Percentiles rank a stretch among this genome's conserved stretches.
These are phyloP conservation scores for Polymixis flavicincta DNA, from an alignment of 2,888 invertebrate species.

Conservation along the genomic window DNA sequence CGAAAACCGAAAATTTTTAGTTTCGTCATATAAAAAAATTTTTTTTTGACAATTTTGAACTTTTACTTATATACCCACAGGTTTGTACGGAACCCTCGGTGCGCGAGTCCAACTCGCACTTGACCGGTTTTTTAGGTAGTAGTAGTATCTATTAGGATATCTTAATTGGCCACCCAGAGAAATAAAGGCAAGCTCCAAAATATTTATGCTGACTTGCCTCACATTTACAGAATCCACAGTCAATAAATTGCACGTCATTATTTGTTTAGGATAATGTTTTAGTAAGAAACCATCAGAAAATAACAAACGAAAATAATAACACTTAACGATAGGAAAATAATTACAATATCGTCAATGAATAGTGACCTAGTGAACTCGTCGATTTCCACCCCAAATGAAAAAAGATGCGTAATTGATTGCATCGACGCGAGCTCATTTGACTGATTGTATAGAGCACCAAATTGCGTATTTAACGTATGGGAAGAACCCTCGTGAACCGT, in stretches of 20 bases:
- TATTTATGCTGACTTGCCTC: slow-evolving; percentile 27
- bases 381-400: slow-evolving; percentile 77
- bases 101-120: too few relatives aligned
- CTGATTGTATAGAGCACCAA: slow-evolving; percentile 87
- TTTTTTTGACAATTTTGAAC: too few relatives aligned
- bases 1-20: too few relatives aligned
- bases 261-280: slow-evolving; percentile 56
- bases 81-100: too few relatives aligned
- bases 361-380: slow-evolving; percentile 80
- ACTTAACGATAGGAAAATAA: slow-evolving; percentile 51
- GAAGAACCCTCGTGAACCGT: slow-evolving; percentile 86
- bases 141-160: slow-evolving; percentile 5
- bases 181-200: not conserved
- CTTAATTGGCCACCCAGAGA: slow-evolving; percentile 21
- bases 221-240: slow-evolving; percentile 20
- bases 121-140: too few relatives aligned
- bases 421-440: slow-evolving; percentile 87
- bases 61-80: too few relatives aligned
- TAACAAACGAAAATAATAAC: slow-evolving; percentile 21
- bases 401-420: slow-evolving; percentile 89
- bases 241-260: slow-evolving; percentile 57
- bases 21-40: too few relatives aligned
- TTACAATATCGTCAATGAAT: slow-evolving; percentile 54
- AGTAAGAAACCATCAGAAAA: slow-evolving; percentile 29
- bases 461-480: slow-evolving; percentile 90